Percentiles rank a stretch among this genome's conserved stretches.
phyloP scores from a whole-genome alignment of 2,888 invertebrate species.

The Gortyna flavago region DNA sequence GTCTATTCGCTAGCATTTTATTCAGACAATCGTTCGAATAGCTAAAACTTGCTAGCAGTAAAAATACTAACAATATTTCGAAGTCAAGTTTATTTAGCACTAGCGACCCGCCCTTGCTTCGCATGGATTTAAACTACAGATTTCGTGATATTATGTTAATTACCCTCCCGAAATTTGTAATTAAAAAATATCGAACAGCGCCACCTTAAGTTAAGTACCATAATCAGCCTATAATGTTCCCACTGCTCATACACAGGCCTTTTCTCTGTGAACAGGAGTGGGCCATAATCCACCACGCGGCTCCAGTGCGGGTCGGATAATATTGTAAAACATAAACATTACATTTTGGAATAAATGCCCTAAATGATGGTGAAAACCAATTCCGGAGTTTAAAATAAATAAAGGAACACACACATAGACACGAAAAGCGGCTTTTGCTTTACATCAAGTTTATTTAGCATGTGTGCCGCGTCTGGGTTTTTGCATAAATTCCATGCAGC shows the following conservation, averaged over 20 bases:
- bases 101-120: neutral
- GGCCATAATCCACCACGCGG: too few relatives aligned
- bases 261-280: too few relatives aligned
- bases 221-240: too few relatives aligned
- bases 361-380: neutral
- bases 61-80: constrained; percentile 36
- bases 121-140: neutral
- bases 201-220: neutral
- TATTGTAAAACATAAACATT: too few relatives aligned
- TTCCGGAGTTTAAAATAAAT: neutral
- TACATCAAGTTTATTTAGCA: constrained; percentile 35
- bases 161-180: too few relatives aligned
- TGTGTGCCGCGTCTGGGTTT: constrained; percentile 27
- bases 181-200: too few relatives aligned
- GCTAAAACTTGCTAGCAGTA: constrained; percentile 11
- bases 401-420: neutral
- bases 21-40: constrained; percentile 31
- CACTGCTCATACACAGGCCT: too few relatives aligned
- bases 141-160: neutral
- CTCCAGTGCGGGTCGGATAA: too few relatives aligned
- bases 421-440: neutral
- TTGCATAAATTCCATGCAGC: constrained; percentile 46
- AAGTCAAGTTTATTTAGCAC: constrained; percentile 33
- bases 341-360: neutral
- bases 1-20: constrained; percentile 20